These are phyloP conservation scores for Phocides pigmalion DNA, from an alignment of 1,140 invertebrate species.

Conservation along the genomic window DNA sequence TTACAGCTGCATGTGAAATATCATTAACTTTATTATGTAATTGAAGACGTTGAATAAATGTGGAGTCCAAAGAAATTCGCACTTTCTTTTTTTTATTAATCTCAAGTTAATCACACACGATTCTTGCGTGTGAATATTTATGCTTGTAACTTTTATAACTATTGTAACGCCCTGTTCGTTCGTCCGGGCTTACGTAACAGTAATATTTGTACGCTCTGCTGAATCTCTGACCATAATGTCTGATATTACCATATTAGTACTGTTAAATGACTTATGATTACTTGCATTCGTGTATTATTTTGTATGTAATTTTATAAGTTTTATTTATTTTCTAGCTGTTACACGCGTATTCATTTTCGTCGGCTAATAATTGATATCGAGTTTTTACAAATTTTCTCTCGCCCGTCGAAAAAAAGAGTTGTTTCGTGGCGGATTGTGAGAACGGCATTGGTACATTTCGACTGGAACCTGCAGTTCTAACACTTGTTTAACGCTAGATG, in stretches of 20 bases:
- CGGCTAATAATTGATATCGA: no score
- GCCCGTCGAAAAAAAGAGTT: no score
- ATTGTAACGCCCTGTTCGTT: slow-evolving; percentile 11
- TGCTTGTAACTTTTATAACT: slow-evolving; percentile 10
- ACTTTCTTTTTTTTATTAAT: slow-evolving; percentile 22
- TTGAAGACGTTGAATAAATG: not conserved
- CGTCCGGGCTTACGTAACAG: slow-evolving; percentile 29
- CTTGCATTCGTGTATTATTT: not conserved
- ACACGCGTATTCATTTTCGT: no score
- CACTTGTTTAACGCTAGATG: no score
- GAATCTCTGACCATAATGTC: slow-evolving; percentile 17
- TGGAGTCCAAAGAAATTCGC: slow-evolving; percentile 3
- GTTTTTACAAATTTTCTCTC: no score
- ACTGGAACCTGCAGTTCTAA: no score
- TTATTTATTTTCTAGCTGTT: not conserved
- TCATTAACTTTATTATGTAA: not conserved
- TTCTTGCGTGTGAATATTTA: slow-evolving; percentile 19
- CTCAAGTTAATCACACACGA: slow-evolving; percentile 1
- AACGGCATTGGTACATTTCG: no score
- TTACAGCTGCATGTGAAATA: no score
- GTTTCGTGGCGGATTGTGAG: no score
- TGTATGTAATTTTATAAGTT: not conserved
- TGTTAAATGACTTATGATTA: slow-evolving; percentile 35
- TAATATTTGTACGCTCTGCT: slow-evolving; percentile 38
- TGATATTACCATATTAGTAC: slow-evolving; percentile 27